These are phyloP conservation scores for Morbakka virulenta DNA, from an alignment of 30 jellyfish, hydroid and myxozoan genomes.

Conservation along the genomic window DNA sequence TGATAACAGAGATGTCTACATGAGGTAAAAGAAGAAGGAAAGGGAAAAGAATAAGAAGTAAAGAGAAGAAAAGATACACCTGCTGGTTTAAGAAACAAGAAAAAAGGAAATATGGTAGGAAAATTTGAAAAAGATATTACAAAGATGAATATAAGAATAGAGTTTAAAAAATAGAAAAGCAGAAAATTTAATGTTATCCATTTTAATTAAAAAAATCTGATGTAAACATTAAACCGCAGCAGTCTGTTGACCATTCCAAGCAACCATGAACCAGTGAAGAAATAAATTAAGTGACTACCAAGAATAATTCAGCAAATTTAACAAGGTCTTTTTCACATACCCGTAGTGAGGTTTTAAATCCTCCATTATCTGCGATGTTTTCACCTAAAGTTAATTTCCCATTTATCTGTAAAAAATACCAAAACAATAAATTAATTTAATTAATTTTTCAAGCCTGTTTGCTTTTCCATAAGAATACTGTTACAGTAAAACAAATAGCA, in stretches of 20 bases:
- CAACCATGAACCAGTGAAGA: neutral
- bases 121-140: too few relatives aligned
- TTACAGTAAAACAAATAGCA: neutral
- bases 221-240: neutral
- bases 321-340: conserved; percentile 48
- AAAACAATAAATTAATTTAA: too few relatives aligned
- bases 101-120: too few relatives aligned
- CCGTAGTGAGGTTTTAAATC: conserved; percentile 89
- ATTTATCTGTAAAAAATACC: conserved; percentile 35
- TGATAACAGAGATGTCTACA: too few relatives aligned
- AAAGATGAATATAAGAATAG: too few relatives aligned
- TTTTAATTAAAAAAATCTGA: neutral
- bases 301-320: too few relatives aligned
- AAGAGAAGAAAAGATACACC: too few relatives aligned
- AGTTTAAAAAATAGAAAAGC: neutral
- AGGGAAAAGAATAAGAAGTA: too few relatives aligned
- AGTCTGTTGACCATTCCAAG: neutral
- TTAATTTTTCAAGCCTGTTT: neutral
- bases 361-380: conserved; percentile 97
- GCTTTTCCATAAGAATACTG: too few relatives aligned
- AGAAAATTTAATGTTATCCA: neutral
- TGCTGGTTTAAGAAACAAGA: too few relatives aligned
- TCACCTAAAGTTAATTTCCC: conserved; percentile 98
- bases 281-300: too few relatives aligned
- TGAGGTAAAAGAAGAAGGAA: too few relatives aligned